phyloP scores from a whole-genome alignment of 1,140 invertebrate species.

The Dinoponera quadriceps region DNA sequence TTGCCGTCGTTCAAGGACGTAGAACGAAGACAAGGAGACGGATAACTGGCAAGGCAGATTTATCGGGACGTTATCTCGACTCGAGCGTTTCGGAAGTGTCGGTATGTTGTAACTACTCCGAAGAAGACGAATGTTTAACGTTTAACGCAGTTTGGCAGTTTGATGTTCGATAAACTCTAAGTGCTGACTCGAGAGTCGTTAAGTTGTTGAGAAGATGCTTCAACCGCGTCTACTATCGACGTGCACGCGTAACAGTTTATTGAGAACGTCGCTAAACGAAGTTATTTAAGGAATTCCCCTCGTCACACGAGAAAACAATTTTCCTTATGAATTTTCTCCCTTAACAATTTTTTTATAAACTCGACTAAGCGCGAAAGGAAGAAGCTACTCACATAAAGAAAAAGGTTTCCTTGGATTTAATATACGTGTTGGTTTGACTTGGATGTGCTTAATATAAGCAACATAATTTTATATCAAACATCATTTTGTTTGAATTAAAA shows the following conservation, averaged over 20 bases:
- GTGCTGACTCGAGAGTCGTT: not conserved
- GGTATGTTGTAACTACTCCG: not conserved
- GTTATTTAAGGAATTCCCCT: not conserved
- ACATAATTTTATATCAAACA: too few species aligned
- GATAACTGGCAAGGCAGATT: not conserved
- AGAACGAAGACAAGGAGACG: not conserved
- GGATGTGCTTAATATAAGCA: too few species aligned
- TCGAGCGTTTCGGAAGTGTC: not conserved
- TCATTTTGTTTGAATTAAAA: too few species aligned
- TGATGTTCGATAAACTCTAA: slow-evolving; percentile 13
- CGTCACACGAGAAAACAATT: not conserved
- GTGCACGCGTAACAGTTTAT: not conserved
- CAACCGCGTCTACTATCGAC: not conserved
- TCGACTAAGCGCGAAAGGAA: not conserved
- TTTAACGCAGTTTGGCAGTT: not conserved
- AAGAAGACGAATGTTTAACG: slow-evolving; percentile 1
- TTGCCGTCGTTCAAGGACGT: not conserved
- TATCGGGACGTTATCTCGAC: not conserved
- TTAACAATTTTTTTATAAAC: too few species aligned
- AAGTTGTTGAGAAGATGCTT: slow-evolving; percentile 9
- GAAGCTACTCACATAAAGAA: not conserved
- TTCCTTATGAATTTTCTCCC: not conserved
- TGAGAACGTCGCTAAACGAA: not conserved
- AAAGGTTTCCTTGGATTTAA: too few species aligned
- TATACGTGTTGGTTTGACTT: too few species aligned